Evolutionary conservation across 2,888 invertebrate genomes (phyloP).

Genomic region (Leptothorax acervorum): DNA sequence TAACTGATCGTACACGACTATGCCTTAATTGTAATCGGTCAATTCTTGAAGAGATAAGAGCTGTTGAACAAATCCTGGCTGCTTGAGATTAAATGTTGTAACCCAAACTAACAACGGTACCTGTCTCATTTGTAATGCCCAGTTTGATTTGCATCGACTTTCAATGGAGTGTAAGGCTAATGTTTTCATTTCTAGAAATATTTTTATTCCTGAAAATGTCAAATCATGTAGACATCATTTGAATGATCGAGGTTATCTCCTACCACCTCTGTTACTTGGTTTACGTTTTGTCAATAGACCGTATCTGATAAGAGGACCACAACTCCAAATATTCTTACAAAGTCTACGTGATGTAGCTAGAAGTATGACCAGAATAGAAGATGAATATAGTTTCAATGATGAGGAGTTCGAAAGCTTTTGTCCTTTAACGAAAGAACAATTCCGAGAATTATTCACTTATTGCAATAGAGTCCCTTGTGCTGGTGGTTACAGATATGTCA

Average conservation of each 20-base stretch:
- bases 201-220: slow-evolving; percentile 47
- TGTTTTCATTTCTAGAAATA: slow-evolving; percentile 14
- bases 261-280: slow-evolving; percentile 32
- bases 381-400: slow-evolving; percentile 51
- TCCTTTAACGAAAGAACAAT: slow-evolving; percentile 58
- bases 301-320: not conserved
- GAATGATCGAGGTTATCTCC: slow-evolving; percentile 49
- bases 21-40: no score
- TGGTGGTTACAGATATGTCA: slow-evolving; percentile 17
- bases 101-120: no score
- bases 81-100: no score
- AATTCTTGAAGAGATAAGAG: no score
- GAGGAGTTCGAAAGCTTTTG: not conserved
- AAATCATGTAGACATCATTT: slow-evolving; percentile 62
- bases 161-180: slow-evolving; percentile 15
- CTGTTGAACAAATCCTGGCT: no score
- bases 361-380: slow-evolving; percentile 23
- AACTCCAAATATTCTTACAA: slow-evolving; percentile 14
- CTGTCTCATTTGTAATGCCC: no score
- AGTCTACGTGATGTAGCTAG: slow-evolving; percentile 30
- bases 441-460: slow-evolving; percentile 56
- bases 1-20: no score
- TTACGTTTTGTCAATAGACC: slow-evolving; percentile 45
- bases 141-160: no score
- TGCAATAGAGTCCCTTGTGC: not conserved